Evolutionary conservation across 2,113 vertebrate genomes (phyloP), one percentile per base, ranked within the genome.

Genomic region (Oriolus oriolus): DNA sequence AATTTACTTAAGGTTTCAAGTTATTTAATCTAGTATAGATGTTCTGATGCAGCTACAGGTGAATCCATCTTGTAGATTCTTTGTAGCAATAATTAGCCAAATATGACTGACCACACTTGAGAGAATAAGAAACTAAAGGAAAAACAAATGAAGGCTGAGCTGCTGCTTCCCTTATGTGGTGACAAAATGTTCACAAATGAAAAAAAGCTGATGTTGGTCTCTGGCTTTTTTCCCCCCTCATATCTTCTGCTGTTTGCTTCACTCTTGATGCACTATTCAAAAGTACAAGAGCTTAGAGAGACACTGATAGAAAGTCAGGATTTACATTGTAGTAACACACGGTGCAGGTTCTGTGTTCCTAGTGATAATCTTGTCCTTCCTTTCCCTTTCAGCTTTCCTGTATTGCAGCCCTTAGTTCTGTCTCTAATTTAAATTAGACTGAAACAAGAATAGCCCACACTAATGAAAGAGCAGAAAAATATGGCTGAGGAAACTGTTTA

Each of bases 361-460:
- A 24, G 26, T 56, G 52, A 23, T 88, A 53, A 64, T 84, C 59
- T 80, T 19, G 3, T 85, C 60, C 56, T 12, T 83, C 30, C 53
- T 66, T 82, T 86, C 45, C 11, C 22, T 92, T 77, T 73, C 68
- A 84, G 30, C 31, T 77, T 88, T 44, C 84, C 74, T 70, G 16
- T 61, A 30, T 59, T 49, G 53, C 39, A 87, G 59, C 19, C 61
- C 57, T 52, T 73, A 75, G n/a, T 60, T 91, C 78, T 95, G 88
- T 47, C 83, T 88, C 94, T 93, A 84, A 78, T 94, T 95, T 89
- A 91, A 87, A 75, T 66, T 54, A 87, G 66, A 84, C 94, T 83
- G 35, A 77, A 77, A 61, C 17, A 92, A 70, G 83, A 45, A 37
- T 80, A 83, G 31, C 14, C 44, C 57, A 60, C 37, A 57, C 7